Percentiles rank a stretch among this genome's conserved stretches.
These are phyloP conservation scores for Campopleginae sp. DNA, from an alignment of 2,888 invertebrate genomes.

Conservation along the genomic window DNA sequence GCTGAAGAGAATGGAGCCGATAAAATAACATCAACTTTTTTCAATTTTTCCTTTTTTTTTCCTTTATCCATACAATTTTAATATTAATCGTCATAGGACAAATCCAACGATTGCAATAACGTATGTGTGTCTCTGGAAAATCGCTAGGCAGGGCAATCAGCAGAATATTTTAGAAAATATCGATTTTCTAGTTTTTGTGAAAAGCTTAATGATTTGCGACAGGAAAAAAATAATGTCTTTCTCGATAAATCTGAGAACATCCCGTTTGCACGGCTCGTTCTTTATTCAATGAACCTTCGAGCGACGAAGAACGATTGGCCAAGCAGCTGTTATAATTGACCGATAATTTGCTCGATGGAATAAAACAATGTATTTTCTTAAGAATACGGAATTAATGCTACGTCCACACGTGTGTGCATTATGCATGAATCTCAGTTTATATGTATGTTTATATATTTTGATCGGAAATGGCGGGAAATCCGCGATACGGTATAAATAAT, in stretches of 20 bases:
- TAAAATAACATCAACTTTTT: background rate
- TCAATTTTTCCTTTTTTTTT: background rate
- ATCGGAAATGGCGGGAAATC: slow-evolving; percentile 40
- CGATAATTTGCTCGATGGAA: slow-evolving; percentile 49
- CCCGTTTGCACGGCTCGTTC: slow-evolving; percentile 43
- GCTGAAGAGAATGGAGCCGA: slow-evolving; percentile 40
- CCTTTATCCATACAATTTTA: background rate
- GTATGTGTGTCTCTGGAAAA: background rate
- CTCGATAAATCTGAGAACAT: slow-evolving; percentile 44
- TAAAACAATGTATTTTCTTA: slow-evolving; percentile 44
- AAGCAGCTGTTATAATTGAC: slow-evolving; percentile 52
- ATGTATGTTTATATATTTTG: slow-evolving; percentile 14
- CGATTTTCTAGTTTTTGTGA: slow-evolving; percentile 33
- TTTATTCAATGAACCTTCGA: slow-evolving; percentile 59
- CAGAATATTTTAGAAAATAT: background rate
- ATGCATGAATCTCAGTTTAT: slow-evolving; percentile 4
- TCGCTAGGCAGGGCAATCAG: background rate
- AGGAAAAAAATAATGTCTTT: slow-evolving; percentile 1
- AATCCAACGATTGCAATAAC: no score
- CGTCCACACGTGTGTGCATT: background rate
- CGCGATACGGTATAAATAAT: slow-evolving; percentile 32
- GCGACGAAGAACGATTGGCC: slow-evolving; percentile 30
- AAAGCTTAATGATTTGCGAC: slow-evolving; percentile 7
- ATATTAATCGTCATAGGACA: background rate
- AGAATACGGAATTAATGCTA: slow-evolving; percentile 24